These are phyloP conservation scores for Ciconia maguari DNA, from an alignment of 2,113 vertebrate species.

Conservation along the genomic window DNA sequence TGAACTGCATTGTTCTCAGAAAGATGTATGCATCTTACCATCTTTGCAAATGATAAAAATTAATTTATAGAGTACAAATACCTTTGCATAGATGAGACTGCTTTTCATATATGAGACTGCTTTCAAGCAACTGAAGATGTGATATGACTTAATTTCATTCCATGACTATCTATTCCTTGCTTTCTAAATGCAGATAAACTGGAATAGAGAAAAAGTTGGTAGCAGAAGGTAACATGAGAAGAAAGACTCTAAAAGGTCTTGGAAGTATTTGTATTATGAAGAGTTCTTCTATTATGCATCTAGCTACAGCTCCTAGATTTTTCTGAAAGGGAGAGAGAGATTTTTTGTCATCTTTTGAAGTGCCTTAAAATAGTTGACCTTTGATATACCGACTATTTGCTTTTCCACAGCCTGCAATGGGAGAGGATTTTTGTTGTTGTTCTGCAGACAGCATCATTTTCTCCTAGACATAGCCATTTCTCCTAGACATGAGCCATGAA, in stretches of 20 bases:
- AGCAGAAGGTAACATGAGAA: neutral
- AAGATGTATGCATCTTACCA: neutral
- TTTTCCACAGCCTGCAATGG: neutral
- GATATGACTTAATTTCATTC: neutral
- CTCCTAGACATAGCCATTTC: neutral
- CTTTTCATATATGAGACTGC: neutral
- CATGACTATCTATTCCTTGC: neutral
- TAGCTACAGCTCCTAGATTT: neutral
- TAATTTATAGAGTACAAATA: neutral
- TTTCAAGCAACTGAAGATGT: neutral
- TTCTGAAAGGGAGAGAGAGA: neutral
- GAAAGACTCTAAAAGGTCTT: neutral
- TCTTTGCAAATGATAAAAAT: neutral
- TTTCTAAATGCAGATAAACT: neutral
- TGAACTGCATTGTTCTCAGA: neutral
- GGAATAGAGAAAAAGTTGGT: neutral
- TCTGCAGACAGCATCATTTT: neutral
- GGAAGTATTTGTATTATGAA: neutral
- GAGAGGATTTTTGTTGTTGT: neutral
- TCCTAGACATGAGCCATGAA: neutral
- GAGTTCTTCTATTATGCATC: neutral
- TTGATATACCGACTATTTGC: neutral
- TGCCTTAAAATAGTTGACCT: neutral
- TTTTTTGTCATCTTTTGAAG: neutral
- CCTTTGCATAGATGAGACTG: neutral